Evolutionary conservation across 30 jellyfish, hydroid and myxozoan genomes (phyloP), one percentile per base, ranked within the genome.

Genomic region (Aurelia aurita): DNA sequence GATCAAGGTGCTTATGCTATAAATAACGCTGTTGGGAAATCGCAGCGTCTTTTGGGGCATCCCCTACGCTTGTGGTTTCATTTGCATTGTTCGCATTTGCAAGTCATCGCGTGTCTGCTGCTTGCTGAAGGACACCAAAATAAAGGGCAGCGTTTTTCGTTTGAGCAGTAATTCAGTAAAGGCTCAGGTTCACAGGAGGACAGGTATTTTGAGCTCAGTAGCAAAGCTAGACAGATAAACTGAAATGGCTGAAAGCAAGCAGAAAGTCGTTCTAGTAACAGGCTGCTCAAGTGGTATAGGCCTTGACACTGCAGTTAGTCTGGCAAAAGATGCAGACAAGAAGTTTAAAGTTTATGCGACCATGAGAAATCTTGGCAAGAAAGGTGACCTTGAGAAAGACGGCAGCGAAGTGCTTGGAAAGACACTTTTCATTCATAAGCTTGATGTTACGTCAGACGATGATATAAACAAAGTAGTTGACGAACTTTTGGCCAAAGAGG

Each of bases 271-370:
- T 25, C 79, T 85, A 0, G 53, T 85, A 0, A 85, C 95, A 49
- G 95, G 89, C 19, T 85, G 95, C 79, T 74, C 88, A 12, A n/a
- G 84, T 15, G 95, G 95, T 20, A 65, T 85, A 11, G 95, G 95
- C 32, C 72, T 85, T 10, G 57, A 21, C 10, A 59, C 86, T 14
- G 88, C 95, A 5, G 73, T 73, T 26, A 5, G 73, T 72, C 85
- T 85, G 16, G 95, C 95, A 28, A 85, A 63, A 21, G 95, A 85
- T 34, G 77, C 79, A 13, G 89, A 85, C n/a, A 63, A 64, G 46
- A 60, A 85, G 64, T 85, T 85, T 69, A 73, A 71, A 32, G 95
- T 85, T 13, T 85, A 72, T 44, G 95, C 95, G 9, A 43, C 95
- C 9, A 75, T 85, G 88, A 72, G 95, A 62, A 85, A 85, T 64